Conservation (phyloP, 2,797 vertebrate genomes). For the Choloepus didactylus region DNA sequence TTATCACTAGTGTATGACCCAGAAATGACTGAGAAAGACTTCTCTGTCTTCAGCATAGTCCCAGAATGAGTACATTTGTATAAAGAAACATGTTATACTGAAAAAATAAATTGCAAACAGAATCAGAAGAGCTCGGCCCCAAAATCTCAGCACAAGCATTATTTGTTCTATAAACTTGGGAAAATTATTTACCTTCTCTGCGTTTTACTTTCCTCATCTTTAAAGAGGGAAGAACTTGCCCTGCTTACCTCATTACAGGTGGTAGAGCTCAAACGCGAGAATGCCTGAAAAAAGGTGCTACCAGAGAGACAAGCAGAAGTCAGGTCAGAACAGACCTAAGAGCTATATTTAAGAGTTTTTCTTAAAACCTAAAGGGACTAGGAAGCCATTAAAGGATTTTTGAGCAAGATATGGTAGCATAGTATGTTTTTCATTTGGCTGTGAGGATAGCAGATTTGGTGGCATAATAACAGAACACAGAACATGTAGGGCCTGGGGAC, state of each 20-base stretch:
- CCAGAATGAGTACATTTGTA: neutral
- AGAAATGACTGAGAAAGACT: neutral
- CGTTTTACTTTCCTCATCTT: constrained; percentile 46
- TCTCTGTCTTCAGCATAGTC: neutral
- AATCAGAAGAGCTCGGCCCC: neutral
- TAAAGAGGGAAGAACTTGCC: neutral
- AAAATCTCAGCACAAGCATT: neutral
- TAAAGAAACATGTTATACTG: neutral
- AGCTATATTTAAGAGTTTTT: neutral
- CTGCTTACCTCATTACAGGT: neutral
- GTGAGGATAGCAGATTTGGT: neutral
- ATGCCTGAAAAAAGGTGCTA: neutral
- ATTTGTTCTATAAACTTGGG: neutral
- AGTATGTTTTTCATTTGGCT: neutral
- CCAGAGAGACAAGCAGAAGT: neutral
- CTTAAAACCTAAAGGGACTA: constrained; percentile 15
- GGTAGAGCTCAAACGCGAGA: neutral
- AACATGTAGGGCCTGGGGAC: neutral
- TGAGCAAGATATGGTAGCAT: neutral
- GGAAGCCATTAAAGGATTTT: neutral
- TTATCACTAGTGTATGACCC: neutral
- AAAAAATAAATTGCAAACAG: constrained; percentile 53
- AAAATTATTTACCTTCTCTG: neutral
- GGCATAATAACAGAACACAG: neutral
- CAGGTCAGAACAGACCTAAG: neutral